Evolutionary conservation across 2,797 vertebrate species (phyloP), one percentile per base, ranked within the genome.

Genomic region (Lateolabrax maculatus): DNA sequence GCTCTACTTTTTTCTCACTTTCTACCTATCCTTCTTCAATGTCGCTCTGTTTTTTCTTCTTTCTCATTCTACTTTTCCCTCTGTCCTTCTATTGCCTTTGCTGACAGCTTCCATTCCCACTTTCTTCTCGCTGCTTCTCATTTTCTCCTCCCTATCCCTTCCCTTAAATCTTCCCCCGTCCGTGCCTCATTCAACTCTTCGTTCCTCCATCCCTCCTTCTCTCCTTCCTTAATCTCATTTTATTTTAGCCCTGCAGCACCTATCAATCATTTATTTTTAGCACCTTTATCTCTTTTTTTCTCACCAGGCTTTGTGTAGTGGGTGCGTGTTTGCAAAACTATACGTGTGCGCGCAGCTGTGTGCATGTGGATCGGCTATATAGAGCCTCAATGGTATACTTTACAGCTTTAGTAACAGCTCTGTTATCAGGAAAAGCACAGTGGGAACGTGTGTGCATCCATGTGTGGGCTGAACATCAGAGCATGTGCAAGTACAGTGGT

Each of bases 251-350:
- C 86, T 19, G 25, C 78, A 51, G 88, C 87, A 88, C 80, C 84
- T 81, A 93, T 94, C 93, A 92, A 89, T 93, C 92, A 89, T 82
- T 92, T 93, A 89, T 93, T 94, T 94, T 91, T 92, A 89, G 85
- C 80, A 70, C 68, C 80, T 83, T 90, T 89, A 86, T 88, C 51
- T 52, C n/a, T n/a, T n/a, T 86, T 89, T 88, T 82, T 43, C 78
- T 58, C 69, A 37, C 75, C 70, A 21, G 58, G 70, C 34, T 57
- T 34, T 58, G 31, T 74, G 52, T 27, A 63, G n/a, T 18, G n/a
- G n/a, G 29, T 60, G 71, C 41, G 18, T 18, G 23, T 78, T 71
- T 80, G 31, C 70, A 27, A 70, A 75, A 68, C 53, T 19, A 15
- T 49, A 15, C 0, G 13, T 56, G 16, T 53, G 49, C 34, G n/a